Evolutionary conservation across 30 jellyfish, hydroid and myxozoan genomes (phyloP).

Genomic region (Turritopsis rubra): DNA sequence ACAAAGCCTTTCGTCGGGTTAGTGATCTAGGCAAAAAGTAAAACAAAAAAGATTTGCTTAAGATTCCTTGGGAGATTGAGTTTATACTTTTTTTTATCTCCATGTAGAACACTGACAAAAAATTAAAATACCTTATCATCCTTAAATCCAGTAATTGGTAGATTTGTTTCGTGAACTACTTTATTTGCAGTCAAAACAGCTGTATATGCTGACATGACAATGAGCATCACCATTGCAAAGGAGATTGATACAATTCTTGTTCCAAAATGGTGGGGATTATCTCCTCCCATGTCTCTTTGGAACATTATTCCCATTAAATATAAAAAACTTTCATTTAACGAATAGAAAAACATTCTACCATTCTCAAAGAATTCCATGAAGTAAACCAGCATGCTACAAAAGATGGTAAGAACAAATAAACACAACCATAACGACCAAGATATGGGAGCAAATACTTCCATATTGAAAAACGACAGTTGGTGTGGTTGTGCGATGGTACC

Average conservation of each 20-base stretch:
- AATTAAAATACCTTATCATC: conserved; percentile 19
- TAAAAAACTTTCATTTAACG: not conserved
- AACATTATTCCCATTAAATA: conserved; percentile 17
- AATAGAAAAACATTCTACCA: not conserved
- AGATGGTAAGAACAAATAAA: not conserved
- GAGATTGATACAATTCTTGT: not conserved
- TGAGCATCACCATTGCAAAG: conserved; percentile 16
- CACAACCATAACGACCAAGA: not conserved
- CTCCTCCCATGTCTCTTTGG: conserved; percentile 29
- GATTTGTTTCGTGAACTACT: not conserved
- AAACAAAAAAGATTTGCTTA: not conserved
- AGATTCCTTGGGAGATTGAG: not conserved
- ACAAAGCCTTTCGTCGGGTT: conserved; percentile 57
- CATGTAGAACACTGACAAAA: not conserved
- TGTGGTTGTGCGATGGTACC: not conserved
- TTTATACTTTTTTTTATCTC: too few relatives aligned
- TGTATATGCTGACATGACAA: conserved; percentile 23
- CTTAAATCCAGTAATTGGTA: not conserved
- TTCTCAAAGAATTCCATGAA: not conserved
- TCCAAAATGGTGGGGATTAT: not conserved
- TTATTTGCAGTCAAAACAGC: conserved; percentile 27
- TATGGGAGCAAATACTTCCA: not conserved
- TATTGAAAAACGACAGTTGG: not conserved
- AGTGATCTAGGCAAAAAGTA: conserved; percentile 26
- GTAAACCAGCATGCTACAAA: not conserved